These are phyloP conservation scores for Turritopsis dohrnii DNA, from an alignment of 30 jellyfish, hydroid and myxozoan genomes.

Conservation along the genomic window DNA sequence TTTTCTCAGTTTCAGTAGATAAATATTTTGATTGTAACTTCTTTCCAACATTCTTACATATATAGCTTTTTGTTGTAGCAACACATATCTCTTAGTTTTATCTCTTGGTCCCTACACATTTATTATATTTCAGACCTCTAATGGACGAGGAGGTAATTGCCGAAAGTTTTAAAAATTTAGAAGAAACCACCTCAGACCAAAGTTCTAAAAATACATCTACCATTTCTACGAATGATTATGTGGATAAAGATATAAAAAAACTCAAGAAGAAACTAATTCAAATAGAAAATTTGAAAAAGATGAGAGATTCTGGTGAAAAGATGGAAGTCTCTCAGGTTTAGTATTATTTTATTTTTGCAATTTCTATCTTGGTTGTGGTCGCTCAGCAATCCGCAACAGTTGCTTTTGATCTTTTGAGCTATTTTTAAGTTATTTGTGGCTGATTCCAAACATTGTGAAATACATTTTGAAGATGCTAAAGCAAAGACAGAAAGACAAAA, in stretches of 20 bases:
- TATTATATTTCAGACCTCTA: constrained; percentile 8
- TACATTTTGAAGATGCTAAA: no score
- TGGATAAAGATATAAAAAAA: constrained; percentile 22
- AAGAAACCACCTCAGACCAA: not conserved
- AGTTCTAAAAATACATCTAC: not conserved
- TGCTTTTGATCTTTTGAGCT: no score
- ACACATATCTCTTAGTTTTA: no score
- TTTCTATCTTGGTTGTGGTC: not conserved
- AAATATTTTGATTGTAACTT: no score
- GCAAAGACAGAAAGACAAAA: no score
- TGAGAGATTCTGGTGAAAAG: constrained; percentile 12
- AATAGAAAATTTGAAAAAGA: constrained; percentile 11
- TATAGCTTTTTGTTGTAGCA: no score
- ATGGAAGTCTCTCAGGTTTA: constrained; percentile 21
- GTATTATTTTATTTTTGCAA: not conserved
- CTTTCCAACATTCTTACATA: no score
- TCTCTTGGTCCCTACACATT: no score
- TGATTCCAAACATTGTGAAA: no score
- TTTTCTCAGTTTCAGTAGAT: no score
- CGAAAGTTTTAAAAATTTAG: not conserved
- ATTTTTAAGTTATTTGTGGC: no score
- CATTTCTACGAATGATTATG: not conserved
- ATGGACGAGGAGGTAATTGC: constrained; percentile 19
- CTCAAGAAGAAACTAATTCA: constrained; percentile 22
- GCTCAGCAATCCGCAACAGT: no score